These are phyloP conservation scores for Eublepharis macularius DNA, from an alignment of 2,113 vertebrate genomes.

Conservation along the genomic window DNA sequence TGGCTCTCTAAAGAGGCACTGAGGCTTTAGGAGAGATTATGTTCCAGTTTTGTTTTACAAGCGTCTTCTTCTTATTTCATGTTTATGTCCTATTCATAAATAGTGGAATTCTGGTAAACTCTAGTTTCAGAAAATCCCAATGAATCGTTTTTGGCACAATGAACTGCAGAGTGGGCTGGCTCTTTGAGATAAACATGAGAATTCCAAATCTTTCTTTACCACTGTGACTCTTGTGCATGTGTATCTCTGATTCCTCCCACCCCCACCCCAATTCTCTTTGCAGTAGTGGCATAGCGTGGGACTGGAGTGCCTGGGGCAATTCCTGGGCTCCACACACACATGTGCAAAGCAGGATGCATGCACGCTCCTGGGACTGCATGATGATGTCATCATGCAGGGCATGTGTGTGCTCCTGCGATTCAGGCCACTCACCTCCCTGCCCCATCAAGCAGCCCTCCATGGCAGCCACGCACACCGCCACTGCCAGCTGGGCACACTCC, in stretches of 20 bases:
- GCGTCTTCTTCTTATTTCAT: background rate
- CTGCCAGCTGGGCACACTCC: too few species aligned
- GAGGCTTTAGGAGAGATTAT: background rate
- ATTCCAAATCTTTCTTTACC: background rate
- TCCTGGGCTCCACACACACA: too few species aligned
- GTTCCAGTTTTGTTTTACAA: background rate
- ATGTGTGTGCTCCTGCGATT: too few species aligned
- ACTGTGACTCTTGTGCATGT: background rate
- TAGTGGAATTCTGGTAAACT: background rate
- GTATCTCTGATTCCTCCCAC: background rate
- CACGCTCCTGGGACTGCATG: too few species aligned
- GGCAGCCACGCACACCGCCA: too few species aligned
- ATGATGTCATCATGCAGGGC: too few species aligned
- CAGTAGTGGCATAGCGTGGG: too few species aligned
- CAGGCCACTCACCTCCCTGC: too few species aligned
- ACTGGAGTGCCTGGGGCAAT: too few species aligned
- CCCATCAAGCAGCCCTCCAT: too few species aligned
- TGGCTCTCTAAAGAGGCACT: background rate
- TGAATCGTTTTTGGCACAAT: background rate
- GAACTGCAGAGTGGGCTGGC: background rate
- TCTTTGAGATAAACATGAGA: background rate
- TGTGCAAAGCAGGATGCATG: too few species aligned
- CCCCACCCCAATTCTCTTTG: too few species aligned
- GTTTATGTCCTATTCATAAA: background rate
- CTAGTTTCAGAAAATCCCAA: background rate